phyloP scores from a whole-genome alignment of 2,888 invertebrate genomes.

The Strigamia transsilvanica region DNA sequence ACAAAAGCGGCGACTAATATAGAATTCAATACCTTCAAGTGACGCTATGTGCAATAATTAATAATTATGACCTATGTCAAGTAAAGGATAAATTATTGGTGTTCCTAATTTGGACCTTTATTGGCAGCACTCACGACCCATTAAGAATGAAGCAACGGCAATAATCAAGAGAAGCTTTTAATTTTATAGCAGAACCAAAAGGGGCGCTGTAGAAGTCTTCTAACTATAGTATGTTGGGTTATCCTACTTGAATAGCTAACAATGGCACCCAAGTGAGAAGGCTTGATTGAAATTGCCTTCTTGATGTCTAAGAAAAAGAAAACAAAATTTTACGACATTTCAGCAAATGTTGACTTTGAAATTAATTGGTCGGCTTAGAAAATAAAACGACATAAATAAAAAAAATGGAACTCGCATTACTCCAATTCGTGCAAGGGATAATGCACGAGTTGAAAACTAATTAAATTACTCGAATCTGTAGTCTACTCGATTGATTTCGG shows the following conservation, averaged over 20 bases:
- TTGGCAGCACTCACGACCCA: neutral
- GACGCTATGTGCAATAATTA: too few species aligned
- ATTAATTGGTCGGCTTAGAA: neutral
- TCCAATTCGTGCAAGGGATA: neutral
- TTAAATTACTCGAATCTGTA: neutral
- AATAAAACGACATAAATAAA: too few species aligned
- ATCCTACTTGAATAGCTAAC: too few species aligned
- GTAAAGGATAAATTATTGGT: neutral
- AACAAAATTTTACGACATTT: too few species aligned
- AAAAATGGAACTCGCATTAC: too few species aligned
- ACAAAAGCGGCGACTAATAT: too few species aligned
- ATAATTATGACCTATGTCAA: too few species aligned
- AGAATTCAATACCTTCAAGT: too few species aligned
- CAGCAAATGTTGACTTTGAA: neutral
- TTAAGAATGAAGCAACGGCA: neutral
- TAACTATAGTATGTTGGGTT: neutral
- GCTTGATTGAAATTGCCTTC: neutral
- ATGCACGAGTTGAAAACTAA: neutral
- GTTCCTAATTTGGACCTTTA: neutral
- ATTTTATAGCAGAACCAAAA: neutral
- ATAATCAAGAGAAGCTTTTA: constrained; percentile 20
- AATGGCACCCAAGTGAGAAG: neutral
- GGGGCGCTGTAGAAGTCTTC: neutral
- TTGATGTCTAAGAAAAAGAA: too few species aligned
- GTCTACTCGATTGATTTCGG: neutral